Conservation (phyloP, 2,888 invertebrate species). For the Tineola bisselliella region DNA sequence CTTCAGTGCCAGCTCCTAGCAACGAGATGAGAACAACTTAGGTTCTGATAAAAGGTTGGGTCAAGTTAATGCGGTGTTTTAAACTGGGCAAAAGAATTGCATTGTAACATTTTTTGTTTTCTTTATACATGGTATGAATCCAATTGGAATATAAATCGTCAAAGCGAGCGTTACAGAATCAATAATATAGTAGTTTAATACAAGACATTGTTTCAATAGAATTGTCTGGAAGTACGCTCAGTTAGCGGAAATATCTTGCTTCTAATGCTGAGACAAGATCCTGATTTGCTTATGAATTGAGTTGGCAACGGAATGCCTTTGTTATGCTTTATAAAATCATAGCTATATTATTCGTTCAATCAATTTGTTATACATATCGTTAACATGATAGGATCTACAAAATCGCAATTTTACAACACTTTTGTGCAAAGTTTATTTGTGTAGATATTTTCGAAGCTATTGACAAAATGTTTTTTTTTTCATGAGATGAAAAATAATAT, state of each 20-base stretch:
- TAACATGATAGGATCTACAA: too few species aligned
- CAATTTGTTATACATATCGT: too few species aligned
- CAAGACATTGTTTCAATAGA: background rate
- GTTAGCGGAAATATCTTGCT: background rate
- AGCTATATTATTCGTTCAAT: too few species aligned
- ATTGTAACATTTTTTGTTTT: too few species aligned
- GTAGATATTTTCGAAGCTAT: too few species aligned
- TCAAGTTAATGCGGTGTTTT: background rate
- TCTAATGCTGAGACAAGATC: background rate
- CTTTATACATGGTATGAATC: too few species aligned
- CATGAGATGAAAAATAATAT: too few species aligned
- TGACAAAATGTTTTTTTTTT: too few species aligned
- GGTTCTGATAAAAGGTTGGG: background rate
- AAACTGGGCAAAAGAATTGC: too few species aligned
- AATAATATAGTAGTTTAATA: background rate
- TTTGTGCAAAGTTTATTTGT: too few species aligned
- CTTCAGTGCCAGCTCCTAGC: background rate
- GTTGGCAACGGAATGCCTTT: background rate
- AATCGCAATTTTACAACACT: too few species aligned
- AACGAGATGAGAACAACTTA: background rate
- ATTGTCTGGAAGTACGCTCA: background rate
- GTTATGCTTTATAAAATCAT: background rate
- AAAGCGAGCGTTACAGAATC: background rate
- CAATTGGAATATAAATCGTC: background rate
- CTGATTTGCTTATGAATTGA: background rate